These are phyloP conservation scores for Heliconius melpomene DNA, from an alignment of 1,140 invertebrate species.

Conservation along the genomic window DNA sequence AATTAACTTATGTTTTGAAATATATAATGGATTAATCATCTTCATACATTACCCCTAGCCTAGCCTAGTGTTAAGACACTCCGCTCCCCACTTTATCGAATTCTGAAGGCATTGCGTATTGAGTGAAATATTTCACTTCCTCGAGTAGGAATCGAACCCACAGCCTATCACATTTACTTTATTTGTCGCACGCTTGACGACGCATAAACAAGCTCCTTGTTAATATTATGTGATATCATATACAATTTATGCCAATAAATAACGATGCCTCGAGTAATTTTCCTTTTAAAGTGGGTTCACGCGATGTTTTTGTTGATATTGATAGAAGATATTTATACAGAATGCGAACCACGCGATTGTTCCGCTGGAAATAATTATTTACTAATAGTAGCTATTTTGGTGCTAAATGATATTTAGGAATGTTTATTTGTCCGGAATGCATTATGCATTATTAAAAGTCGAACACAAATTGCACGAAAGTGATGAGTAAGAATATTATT, in stretches of 20 bases:
- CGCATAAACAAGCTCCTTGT: too few species aligned
- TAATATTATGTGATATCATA: neutral
- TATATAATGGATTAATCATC: neutral
- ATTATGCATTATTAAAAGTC: neutral
- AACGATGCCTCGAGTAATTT: neutral
- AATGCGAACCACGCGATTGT: neutral
- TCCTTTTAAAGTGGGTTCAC: neutral
- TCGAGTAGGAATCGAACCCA: too few species aligned
- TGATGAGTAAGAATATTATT: neutral
- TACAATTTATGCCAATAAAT: neutral
- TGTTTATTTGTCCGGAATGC: neutral
- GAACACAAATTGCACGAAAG: too few species aligned
- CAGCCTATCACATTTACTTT: too few species aligned
- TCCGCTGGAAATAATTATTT: neutral
- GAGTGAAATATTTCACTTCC: too few species aligned
- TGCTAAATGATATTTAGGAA: neutral
- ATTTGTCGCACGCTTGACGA: too few species aligned
- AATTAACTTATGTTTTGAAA: neutral
- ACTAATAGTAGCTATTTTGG: neutral
- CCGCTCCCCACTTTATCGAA: too few species aligned
- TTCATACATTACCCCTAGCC: neutral
- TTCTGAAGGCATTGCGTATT: too few species aligned
- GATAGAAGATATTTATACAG: neutral
- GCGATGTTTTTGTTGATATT: too few species aligned
- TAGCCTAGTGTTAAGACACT: too few species aligned